phyloP scores from a whole-genome alignment of 92 coral and sea anemone species.

The Epizoanthus fatuus region DNA sequence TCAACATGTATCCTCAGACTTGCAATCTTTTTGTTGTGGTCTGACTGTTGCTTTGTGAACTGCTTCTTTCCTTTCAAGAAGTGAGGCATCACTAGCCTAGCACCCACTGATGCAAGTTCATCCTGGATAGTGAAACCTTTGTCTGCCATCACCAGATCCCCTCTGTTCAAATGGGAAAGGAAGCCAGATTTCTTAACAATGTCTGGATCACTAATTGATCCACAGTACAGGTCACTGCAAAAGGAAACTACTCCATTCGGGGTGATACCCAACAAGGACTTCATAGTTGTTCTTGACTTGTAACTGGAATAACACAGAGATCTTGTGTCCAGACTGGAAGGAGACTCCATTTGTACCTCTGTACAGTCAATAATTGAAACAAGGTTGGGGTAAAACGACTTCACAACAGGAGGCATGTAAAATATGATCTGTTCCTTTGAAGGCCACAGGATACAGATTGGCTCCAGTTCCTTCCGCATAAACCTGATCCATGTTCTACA shows the following conservation, averaged over 20 bases:
- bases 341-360: slow-evolving; percentile 42
- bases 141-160: slow-evolving; percentile 54
- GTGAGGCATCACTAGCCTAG: slow-evolving; percentile 39
- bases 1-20: slow-evolving; percentile 73
- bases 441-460: slow-evolving; percentile 34
- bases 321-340: slow-evolving; percentile 36
- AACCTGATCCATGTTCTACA: slow-evolving; percentile 37
- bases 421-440: slow-evolving; percentile 26
- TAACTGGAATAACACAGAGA: slow-evolving; percentile 47
- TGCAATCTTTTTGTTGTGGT: slow-evolving; percentile 71
- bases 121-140: slow-evolving; percentile 57
- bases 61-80: slow-evolving; percentile 35
- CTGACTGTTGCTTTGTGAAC: slow-evolving; percentile 58
- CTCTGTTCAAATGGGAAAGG: slow-evolving; percentile 16
- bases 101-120: slow-evolving; percentile 59
- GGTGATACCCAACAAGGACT: slow-evolving; percentile 36
- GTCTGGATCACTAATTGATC: slow-evolving; percentile 47
- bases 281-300: slow-evolving; percentile 43
- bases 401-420: slow-evolving; percentile 47
- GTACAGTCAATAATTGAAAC: slow-evolving; percentile 57
- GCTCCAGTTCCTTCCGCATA: slow-evolving; percentile 29
- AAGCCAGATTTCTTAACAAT: slow-evolving; percentile 40
- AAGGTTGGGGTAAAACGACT: slow-evolving; percentile 20
- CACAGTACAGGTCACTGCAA: slow-evolving; percentile 33
- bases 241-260: slow-evolving; percentile 58